A percentile compares a stretch with the other conserved stretches of the same genome.
phyloP scores from a whole-genome alignment of 2,113 vertebrate species.

The Sphaerodactylus townsendi region DNA sequence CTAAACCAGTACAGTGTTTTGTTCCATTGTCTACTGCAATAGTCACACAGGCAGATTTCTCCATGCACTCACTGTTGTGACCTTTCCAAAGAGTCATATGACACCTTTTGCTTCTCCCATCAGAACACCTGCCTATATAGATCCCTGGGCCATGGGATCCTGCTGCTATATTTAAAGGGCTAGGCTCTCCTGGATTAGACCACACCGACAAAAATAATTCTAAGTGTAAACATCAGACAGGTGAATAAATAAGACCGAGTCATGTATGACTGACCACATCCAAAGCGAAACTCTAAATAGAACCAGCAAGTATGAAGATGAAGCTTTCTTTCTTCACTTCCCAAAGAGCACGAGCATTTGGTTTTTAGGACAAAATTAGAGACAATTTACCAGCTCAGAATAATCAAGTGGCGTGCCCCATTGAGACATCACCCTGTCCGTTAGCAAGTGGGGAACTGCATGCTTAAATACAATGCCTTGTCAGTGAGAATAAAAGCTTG shows the following conservation, averaged over 20 bases:
- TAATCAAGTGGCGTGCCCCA: background rate
- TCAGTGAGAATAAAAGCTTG: too few relatives aligned
- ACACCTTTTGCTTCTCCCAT: background rate
- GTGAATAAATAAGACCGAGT: constrained; percentile 7
- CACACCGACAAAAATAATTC: constrained; percentile 3
- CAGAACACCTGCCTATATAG: constrained; percentile 6
- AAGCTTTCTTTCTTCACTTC: background rate
- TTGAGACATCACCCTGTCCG: too few relatives aligned
- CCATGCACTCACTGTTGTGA: background rate
- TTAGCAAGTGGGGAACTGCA: background rate
- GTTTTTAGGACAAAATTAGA: background rate
- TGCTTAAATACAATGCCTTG: background rate
- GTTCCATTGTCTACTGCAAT: background rate
- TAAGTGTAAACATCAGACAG: background rate
- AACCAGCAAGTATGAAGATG: background rate
- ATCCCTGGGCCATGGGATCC: background rate
- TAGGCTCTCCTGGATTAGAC: background rate
- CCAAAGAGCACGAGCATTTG: background rate
- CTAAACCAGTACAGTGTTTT: background rate
- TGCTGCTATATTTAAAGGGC: constrained; percentile 13
- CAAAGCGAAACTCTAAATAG: background rate
- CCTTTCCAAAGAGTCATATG: background rate
- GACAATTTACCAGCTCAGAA: background rate
- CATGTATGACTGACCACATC: background rate
- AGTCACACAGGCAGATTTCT: background rate